Percentiles rank a stretch among this genome's conserved stretches.
These are phyloP conservation scores for Cosmia pyralina DNA, from an alignment of 2,888 invertebrate genomes.

Conservation along the genomic window DNA sequence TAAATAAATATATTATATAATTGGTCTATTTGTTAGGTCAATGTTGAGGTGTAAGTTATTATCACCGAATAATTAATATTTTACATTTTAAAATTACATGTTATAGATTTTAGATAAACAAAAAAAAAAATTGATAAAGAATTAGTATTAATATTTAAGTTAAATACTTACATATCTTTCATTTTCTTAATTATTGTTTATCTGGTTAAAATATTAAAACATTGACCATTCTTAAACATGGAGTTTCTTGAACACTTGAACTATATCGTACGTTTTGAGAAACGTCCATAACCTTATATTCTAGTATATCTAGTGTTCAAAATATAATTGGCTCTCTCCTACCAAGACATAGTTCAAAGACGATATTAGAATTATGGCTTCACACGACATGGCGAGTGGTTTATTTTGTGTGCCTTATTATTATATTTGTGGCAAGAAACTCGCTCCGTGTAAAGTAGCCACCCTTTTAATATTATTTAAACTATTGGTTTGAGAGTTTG, in stretches of 20 bases:
- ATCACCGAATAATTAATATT: neutral
- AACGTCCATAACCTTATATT: neutral
- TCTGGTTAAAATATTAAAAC: neutral
- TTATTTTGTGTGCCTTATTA: neutral
- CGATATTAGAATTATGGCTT: neutral
- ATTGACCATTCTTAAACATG: neutral
- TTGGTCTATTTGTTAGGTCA: neutral
- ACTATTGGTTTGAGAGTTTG: conserved; percentile 1
- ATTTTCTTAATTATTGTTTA: neutral
- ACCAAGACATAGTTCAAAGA: neutral
- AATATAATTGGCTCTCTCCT: neutral
- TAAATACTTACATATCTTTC: neutral
- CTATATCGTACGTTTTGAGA: neutral
- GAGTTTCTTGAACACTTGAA: neutral
- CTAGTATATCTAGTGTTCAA: neutral
- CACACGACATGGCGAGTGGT: neutral
- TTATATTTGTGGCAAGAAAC: conserved; percentile 4
- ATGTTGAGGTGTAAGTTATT: neutral
- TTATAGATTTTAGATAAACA: neutral
- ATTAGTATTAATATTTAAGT: too few relatives aligned
- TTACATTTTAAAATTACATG: neutral
- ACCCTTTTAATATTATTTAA: neutral
- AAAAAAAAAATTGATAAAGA: neutral
- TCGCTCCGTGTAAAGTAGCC: neutral
- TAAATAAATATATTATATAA: neutral